Evolutionary conservation across 2,113 vertebrate genomes (phyloP).

Genomic region (Holacanthus passer): DNA sequence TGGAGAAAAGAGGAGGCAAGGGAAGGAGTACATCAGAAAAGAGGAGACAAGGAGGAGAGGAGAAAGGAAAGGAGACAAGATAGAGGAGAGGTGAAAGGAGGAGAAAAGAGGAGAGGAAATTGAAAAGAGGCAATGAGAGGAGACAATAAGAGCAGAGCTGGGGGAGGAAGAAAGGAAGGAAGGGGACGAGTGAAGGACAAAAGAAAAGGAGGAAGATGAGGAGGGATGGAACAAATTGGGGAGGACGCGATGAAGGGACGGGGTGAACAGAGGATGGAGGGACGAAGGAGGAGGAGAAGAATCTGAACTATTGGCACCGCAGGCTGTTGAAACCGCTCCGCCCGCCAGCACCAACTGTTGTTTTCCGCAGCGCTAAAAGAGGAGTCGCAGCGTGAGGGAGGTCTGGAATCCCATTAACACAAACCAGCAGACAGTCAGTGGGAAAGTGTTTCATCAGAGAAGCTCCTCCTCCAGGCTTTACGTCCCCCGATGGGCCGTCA

Average conservation of each 20-base stretch:
- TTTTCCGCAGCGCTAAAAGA: neutral
- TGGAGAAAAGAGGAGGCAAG: neutral
- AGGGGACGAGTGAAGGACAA: neutral
- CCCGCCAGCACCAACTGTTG: slow-evolving; percentile 24
- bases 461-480: neutral
- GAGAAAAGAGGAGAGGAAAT: neutral
- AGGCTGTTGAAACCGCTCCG: slow-evolving; percentile 11
- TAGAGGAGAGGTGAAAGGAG: too few species aligned
- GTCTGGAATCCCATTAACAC: slow-evolving; percentile 53
- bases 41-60: neutral
- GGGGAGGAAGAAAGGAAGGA: too few species aligned
- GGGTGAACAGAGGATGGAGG: neutral
- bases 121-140: too few species aligned
- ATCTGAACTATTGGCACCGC: slow-evolving; percentile 35
- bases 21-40: neutral
- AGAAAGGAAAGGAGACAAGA: neutral
- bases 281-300: slow-evolving; percentile 20
- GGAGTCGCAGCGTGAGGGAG: slow-evolving; percentile 22
- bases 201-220: neutral
- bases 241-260: neutral
- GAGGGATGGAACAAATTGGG: neutral
- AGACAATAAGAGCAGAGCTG: neutral
- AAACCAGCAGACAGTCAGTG: slow-evolving; percentile 40
- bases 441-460: slow-evolving; percentile 23
- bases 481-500: slow-evolving; percentile 13